Conservation (phyloP, 2,888 invertebrate genomes). For the Watsonalla binaria region DNA sequence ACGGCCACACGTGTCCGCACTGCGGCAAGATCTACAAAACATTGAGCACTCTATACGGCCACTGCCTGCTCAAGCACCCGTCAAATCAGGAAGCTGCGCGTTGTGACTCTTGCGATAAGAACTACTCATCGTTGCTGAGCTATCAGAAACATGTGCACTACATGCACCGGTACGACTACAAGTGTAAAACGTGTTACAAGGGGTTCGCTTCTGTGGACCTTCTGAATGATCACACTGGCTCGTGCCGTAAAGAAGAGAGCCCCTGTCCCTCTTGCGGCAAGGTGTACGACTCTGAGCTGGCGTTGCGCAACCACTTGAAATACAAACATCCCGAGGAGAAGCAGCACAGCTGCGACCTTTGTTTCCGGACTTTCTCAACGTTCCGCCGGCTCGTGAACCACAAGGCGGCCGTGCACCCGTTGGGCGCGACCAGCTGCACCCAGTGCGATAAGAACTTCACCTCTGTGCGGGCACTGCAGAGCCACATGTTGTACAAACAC, state of each 20-base stretch:
- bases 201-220: constrained; percentile 33
- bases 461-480: constrained; percentile 38
- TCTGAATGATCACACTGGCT: constrained; percentile 29
- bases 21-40: constrained; percentile 60
- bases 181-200: constrained; percentile 49
- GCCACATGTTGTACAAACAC: constrained; percentile 47
- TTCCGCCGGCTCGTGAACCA: constrained; percentile 43
- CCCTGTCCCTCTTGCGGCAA: constrained; percentile 45
- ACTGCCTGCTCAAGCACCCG: constrained; percentile 51
- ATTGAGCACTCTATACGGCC: constrained; percentile 40
- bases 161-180: constrained; percentile 46
- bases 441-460: constrained; percentile 37
- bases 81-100: constrained; percentile 27
- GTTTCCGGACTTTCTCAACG: constrained; percentile 43
- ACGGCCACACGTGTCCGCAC: constrained; percentile 56
- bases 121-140: constrained; percentile 50
- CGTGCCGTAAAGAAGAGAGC: constrained; percentile 35
- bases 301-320: constrained; percentile 48
- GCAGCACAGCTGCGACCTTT: constrained; percentile 39
- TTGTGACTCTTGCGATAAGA: constrained; percentile 48
- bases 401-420: constrained; percentile 38
- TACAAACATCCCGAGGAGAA: constrained; percentile 47
- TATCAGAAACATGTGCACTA: constrained; percentile 53
- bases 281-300: constrained; percentile 37
- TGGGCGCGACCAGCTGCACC: constrained; percentile 34